These are phyloP conservation scores for Varroa destructor DNA, from an alignment of 1,140 invertebrate genomes.

Conservation along the genomic window DNA sequence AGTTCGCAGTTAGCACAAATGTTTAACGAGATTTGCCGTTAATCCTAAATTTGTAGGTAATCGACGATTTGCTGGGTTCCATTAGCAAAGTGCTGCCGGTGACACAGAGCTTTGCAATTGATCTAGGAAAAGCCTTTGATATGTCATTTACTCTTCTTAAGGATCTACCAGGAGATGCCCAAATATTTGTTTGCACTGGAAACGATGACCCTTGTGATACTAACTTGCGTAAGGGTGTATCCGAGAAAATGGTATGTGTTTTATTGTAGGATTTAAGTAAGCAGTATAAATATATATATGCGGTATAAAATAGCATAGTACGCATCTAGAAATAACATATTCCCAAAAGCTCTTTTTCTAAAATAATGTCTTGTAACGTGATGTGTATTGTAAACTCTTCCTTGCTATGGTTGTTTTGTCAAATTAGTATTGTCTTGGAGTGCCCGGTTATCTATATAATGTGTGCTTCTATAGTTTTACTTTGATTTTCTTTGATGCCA, in stretches of 20 bases:
- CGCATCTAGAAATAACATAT: too few species aligned
- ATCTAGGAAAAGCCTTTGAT: slow-evolving; percentile 4
- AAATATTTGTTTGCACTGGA: slow-evolving; percentile 18
- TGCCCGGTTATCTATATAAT: too few species aligned
- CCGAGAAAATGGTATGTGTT: slow-evolving; percentile 1
- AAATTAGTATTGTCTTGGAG: too few species aligned
- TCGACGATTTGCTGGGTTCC: slow-evolving; percentile 3
- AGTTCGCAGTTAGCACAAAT: background rate
- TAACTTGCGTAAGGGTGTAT: background rate
- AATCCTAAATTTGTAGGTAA: background rate
- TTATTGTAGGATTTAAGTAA: background rate
- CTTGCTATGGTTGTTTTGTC: too few species aligned
- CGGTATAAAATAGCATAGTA: too few species aligned
- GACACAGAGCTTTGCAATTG: background rate
- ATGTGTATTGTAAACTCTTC: too few species aligned
- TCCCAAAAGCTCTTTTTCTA: too few species aligned
- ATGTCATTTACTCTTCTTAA: slow-evolving; percentile 16
- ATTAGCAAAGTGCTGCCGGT: background rate
- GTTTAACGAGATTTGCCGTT: background rate
- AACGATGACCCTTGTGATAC: slow-evolving; percentile 23
- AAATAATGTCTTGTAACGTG: too few species aligned
- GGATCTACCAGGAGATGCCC: background rate
- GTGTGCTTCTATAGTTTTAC: too few species aligned
- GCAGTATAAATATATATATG: too few species aligned
- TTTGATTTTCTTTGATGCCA: too few species aligned